Evolutionary conservation across 37 sponge, comb jelly and placozoan species (phyloP).

Genomic region (Cladorhizidae sp.): DNA sequence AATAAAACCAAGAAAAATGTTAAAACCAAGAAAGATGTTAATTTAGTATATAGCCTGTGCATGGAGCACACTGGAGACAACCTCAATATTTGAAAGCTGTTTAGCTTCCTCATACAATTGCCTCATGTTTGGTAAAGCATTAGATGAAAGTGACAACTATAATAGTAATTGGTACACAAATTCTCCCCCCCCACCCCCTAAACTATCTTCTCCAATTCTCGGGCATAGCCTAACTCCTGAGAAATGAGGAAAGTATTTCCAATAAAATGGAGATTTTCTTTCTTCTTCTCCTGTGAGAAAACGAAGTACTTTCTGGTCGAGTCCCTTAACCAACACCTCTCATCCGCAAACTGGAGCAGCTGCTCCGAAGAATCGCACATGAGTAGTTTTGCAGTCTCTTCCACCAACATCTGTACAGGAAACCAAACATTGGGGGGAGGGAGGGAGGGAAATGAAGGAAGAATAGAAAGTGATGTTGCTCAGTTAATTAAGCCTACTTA

Average conservation of each 20-base stretch:
- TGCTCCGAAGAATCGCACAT: conserved; percentile 39
- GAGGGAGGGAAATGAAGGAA: neutral
- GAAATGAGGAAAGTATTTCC: conserved; percentile 43
- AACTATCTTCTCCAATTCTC: conserved; percentile 95
- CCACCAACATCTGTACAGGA: conserved; percentile 29
- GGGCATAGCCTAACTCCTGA: conserved; percentile 81
- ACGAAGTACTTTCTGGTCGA: conserved; percentile 33
- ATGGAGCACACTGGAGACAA: too few relatives aligned
- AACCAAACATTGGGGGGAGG: neutral
- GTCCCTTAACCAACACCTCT: conserved; percentile 64
- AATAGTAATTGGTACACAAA: too few relatives aligned
- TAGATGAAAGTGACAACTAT: too few relatives aligned
- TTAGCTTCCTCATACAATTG: too few relatives aligned
- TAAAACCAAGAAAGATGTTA: too few relatives aligned
- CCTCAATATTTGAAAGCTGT: too few relatives aligned
- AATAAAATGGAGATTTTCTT: conserved; percentile 55
- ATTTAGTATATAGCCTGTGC: too few relatives aligned
- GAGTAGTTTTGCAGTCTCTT: conserved; percentile 79
- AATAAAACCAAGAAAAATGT: too few relatives aligned
- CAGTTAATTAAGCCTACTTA: neutral
- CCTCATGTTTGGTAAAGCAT: too few relatives aligned
- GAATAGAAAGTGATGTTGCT: neutral
- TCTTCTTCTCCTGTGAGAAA: conserved; percentile 45
- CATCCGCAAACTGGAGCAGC: conserved; percentile 36
- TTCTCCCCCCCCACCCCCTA: too few relatives aligned